Evolutionary conservation across 2,113 vertebrate genomes (phyloP).

Genomic region (Pterocles burchelli): DNA sequence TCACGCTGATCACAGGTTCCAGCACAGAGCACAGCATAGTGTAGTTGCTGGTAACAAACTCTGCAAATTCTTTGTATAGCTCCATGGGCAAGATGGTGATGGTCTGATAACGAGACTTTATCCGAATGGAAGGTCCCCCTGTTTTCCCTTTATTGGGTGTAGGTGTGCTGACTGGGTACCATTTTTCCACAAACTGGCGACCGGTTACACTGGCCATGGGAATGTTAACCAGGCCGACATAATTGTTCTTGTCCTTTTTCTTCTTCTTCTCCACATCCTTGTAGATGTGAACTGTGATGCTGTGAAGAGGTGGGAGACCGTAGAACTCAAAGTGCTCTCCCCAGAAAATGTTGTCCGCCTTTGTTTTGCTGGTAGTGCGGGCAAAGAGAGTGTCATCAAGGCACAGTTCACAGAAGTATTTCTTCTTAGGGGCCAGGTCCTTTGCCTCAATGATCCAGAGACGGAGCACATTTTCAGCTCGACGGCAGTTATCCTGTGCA

Average conservation of each 20-base stretch:
- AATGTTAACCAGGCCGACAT: conserved; percentile 94
- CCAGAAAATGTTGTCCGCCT: conserved; percentile 95
- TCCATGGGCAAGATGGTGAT: conserved; percentile 96
- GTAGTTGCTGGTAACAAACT: conserved; percentile 95
- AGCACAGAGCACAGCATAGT: conserved; percentile 91
- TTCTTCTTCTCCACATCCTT: conserved; percentile 95
- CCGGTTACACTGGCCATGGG: conserved; percentile 84
- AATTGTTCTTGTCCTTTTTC: conserved; percentile 98
- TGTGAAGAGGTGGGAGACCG: conserved; percentile 83
- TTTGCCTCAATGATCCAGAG: conserved; percentile 98
- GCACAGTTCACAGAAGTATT: conserved; percentile 97
- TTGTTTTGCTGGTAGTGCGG: conserved; percentile 95
- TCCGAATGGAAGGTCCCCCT: conserved; percentile 90
- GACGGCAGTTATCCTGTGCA: conserved; percentile 90
- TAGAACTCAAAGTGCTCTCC: conserved; percentile 96
- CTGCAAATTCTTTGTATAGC: conserved; percentile 98
- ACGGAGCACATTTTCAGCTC: conserved; percentile 90
- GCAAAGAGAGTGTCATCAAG: conserved; percentile 95
- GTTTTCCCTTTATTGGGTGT: conserved; percentile 89
- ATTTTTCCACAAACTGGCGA: conserved; percentile 95
- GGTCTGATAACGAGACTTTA: conserved; percentile 94
- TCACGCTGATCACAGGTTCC: conserved; percentile 95
- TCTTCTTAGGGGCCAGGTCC: conserved; percentile 94
- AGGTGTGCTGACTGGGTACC: conserved; percentile 96
- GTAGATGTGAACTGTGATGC: conserved; percentile 95